These are phyloP conservation scores for Dromas ardeola DNA, from an alignment of 2,113 vertebrate genomes.

Conservation along the genomic window DNA sequence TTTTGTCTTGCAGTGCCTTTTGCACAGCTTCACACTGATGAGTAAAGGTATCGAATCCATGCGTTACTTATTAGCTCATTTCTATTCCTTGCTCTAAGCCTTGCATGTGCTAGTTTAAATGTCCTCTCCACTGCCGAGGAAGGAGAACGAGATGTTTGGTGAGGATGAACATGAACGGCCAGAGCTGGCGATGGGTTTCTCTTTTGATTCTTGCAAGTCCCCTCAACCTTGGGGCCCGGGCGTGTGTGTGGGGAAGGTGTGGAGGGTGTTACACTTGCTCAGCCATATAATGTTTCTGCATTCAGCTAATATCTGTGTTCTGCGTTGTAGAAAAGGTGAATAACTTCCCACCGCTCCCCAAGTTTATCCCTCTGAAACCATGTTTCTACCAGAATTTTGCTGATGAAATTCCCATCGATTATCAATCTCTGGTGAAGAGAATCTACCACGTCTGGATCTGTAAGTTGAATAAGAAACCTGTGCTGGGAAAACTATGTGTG, in stretches of 20 bases:
- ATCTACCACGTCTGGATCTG: slow-evolving; percentile 93
- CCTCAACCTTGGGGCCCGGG: fast-evolving
- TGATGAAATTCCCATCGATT: slow-evolving; percentile 87
- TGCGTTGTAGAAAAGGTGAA: slow-evolving; percentile 80
- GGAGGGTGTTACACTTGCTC: background rate
- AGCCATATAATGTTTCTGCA: background rate
- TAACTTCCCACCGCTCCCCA: slow-evolving; percentile 92
- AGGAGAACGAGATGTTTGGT: background rate
- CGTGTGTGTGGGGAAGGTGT: background rate
- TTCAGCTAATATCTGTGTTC: background rate
- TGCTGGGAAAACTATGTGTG: background rate
- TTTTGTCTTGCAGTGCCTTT: background rate
- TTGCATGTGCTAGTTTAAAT: background rate
- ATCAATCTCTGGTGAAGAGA: slow-evolving; percentile 85
- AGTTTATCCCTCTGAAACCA: slow-evolving; percentile 86
- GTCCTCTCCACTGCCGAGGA: background rate
- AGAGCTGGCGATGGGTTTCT: background rate
- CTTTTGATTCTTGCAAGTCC: background rate
- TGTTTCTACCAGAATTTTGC: slow-evolving; percentile 96
- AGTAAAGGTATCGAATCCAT: background rate
- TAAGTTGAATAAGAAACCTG: slow-evolving; percentile 68
- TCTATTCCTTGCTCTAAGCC: background rate
- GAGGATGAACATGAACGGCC: background rate
- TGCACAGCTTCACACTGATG: background rate
- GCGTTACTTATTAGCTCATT: background rate